Evolutionary conservation across 1,140 invertebrate genomes (phyloP).

Genomic region (Muscidifurax raptorellus): DNA sequence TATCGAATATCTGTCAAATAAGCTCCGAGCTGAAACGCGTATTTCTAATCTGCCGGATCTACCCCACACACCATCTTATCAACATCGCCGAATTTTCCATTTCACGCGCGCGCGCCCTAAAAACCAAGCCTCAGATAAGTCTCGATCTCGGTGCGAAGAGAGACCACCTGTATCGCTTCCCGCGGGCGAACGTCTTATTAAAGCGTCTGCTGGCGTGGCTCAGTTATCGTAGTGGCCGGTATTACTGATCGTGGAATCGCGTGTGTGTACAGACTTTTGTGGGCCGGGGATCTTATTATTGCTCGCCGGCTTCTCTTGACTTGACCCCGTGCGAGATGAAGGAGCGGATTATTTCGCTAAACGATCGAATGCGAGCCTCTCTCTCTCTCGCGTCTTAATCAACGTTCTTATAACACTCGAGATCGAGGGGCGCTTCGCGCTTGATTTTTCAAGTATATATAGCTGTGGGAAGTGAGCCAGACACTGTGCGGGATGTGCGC

Average conservation of each 20-base stretch:
- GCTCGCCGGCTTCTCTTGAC: background rate
- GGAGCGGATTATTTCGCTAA: slow-evolving; percentile 8
- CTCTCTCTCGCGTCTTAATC: background rate
- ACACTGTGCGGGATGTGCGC: background rate
- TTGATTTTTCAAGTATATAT: no score
- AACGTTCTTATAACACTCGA: background rate
- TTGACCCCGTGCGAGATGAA: slow-evolving; percentile 7
- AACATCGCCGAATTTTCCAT: background rate
- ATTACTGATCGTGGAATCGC: slow-evolving; percentile 22
- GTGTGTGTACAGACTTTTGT: background rate
- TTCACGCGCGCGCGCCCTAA: background rate
- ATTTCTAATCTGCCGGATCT: background rate
- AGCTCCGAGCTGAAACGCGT: background rate
- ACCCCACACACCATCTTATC: background rate
- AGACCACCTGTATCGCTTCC: slow-evolving; percentile 37
- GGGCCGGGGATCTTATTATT: slow-evolving; percentile 21
- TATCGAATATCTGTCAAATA: background rate
- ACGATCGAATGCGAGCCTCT: slow-evolving; percentile 6
- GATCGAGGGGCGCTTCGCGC: no score
- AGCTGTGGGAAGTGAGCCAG: no score
- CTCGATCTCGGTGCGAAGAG: background rate
- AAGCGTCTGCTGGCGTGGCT: background rate
- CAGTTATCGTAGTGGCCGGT: background rate
- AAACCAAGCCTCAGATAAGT: background rate
- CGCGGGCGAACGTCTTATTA: slow-evolving; percentile 21